Evolutionary conservation across 1,140 invertebrate species (phyloP).

Genomic region (Limonius californicus): DNA sequence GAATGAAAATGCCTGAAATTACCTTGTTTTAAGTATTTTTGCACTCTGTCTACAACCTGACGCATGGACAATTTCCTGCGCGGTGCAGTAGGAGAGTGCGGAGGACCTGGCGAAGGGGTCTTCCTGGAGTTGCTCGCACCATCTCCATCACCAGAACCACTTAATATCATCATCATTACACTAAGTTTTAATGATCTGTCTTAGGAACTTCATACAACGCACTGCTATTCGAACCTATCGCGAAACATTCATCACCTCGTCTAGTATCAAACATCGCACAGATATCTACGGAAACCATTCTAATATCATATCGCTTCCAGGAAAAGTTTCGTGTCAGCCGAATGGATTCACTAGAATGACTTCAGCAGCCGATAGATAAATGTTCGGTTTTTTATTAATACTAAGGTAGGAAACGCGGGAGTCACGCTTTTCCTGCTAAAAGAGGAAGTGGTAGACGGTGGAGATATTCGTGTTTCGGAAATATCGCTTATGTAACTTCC

Average conservation of each 20-base stretch:
- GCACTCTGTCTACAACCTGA: slow-evolving; percentile 35
- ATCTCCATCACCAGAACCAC: neutral
- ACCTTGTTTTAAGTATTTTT: slow-evolving; percentile 36
- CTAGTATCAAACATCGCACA: no score
- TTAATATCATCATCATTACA: slow-evolving; percentile 10
- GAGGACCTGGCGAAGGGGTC: neutral
- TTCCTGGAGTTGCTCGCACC: neutral
- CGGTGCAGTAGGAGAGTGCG: slow-evolving; percentile 21
- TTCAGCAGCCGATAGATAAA: no score
- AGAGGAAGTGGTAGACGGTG: neutral
- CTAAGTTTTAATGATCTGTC: no score
- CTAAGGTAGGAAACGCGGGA: slow-evolving; percentile 6
- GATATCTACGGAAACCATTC: no score
- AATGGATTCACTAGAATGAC: no score
- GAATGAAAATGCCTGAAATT: no score
- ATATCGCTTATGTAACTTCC: neutral
- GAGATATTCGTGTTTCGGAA: neutral
- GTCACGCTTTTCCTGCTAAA: slow-evolving; percentile 2
- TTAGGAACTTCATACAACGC: no score
- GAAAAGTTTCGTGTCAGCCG: no score
- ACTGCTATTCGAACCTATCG: neutral
- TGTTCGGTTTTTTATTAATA: no score
- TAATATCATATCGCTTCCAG: no score
- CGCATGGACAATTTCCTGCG: slow-evolving; percentile 38
- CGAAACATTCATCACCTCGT: no score